These are phyloP conservation scores for Epinotia bilunana DNA, from an alignment of 2,888 invertebrate genomes.

Conservation along the genomic window DNA sequence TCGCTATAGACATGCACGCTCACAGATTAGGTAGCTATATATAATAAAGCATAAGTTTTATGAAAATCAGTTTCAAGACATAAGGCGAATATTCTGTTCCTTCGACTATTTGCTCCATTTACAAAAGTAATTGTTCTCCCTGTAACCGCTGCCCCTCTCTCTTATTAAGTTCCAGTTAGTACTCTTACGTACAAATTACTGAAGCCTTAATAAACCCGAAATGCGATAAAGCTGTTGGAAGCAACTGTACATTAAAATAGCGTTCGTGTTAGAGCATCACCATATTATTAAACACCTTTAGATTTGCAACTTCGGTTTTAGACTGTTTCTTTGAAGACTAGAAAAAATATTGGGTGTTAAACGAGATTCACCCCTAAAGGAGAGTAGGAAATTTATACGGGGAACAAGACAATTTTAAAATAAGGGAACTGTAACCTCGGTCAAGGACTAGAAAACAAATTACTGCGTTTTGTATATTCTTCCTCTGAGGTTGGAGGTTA, in stretches of 20 bases:
- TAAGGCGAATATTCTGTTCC: not conserved
- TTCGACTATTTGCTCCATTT: constrained; percentile 1
- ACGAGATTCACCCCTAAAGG: too few species aligned
- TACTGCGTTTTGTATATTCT: too few species aligned
- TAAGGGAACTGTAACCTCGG: too few species aligned
- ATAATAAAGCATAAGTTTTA: not conserved
- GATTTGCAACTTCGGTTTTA: too few species aligned
- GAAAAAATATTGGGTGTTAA: too few species aligned
- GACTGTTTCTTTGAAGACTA: too few species aligned
- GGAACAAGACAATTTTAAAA: too few species aligned
- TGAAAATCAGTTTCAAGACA: not conserved
- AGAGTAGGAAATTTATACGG: too few species aligned
- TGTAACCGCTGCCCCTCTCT: not conserved
- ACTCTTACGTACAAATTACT: not conserved
- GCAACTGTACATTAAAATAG: not conserved
- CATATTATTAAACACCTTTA: not conserved
- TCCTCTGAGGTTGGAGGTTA: too few species aligned
- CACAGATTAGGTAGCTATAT: not conserved
- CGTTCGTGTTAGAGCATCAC: not conserved
- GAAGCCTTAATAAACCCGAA: not conserved
- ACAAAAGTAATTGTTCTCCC: not conserved
- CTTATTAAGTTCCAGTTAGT: not conserved
- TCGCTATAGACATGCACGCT: not conserved
- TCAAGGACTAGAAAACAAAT: too few species aligned
- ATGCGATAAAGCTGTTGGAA: not conserved